These are phyloP conservation scores for Lepidonotus clava DNA, from an alignment of 2,888 invertebrate species.

Conservation along the genomic window DNA sequence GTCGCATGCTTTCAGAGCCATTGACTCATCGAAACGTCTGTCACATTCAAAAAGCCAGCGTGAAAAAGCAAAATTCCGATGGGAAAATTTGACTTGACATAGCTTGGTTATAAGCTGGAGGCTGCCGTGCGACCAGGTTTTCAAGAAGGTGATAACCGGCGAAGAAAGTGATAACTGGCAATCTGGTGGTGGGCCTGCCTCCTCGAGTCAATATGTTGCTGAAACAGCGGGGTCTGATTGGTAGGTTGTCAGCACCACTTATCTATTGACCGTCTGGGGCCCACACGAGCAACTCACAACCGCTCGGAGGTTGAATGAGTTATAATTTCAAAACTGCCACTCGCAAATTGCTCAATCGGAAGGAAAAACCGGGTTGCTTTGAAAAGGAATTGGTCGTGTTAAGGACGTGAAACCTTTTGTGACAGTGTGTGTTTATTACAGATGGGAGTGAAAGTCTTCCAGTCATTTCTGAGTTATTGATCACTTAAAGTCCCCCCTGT, in stretches of 20 bases:
- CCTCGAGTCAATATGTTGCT: conserved; percentile 7
- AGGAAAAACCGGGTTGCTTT: conserved; percentile 38
- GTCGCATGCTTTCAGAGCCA: background rate
- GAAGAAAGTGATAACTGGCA: conserved; percentile 43
- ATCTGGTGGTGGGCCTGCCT: background rate
- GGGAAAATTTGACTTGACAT: conserved; percentile 48
- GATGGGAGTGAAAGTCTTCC: conserved; percentile 28
- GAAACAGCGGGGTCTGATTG: conserved; percentile 27
- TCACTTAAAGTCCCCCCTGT: conserved; percentile 43
- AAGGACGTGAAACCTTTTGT: conserved; percentile 38
- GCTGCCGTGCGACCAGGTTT: background rate
- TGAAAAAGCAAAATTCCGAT: conserved; percentile 14
- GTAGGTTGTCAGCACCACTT: conserved; percentile 45
- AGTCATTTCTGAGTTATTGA: conserved; percentile 46
- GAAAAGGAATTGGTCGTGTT: conserved; percentile 30
- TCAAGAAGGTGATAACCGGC: conserved; percentile 5
- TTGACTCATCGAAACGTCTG: background rate
- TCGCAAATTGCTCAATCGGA: conserved; percentile 50
- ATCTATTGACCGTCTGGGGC: conserved; percentile 33
- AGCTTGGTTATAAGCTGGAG: conserved; percentile 26
- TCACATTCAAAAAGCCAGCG: conserved; percentile 20
- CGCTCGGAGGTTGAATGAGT: background rate
- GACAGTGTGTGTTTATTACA: conserved; percentile 50
- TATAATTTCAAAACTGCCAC: conserved; percentile 49
- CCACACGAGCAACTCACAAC: background rate